phyloP scores from a whole-genome alignment of 2,888 invertebrate species.

The Xanthia icteritia region DNA sequence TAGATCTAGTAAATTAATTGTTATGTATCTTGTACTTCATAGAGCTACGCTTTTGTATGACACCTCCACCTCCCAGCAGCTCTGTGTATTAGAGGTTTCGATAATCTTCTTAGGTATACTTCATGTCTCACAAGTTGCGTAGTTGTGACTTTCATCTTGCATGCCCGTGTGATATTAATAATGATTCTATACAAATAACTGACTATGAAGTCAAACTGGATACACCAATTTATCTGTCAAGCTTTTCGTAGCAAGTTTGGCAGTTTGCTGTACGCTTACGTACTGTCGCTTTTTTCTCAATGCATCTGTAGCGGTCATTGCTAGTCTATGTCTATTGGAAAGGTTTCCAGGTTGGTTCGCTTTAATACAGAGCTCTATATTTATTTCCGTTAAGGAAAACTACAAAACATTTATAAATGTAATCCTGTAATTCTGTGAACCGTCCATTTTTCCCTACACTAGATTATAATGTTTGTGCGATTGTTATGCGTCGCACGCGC shows the following conservation, averaged over 20 bases:
- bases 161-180: not conserved
- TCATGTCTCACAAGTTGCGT: not conserved
- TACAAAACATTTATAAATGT: constrained; percentile 43
- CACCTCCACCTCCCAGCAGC: too few species aligned
- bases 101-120: too few species aligned
- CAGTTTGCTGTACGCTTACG: too few species aligned
- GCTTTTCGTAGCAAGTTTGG: too few species aligned
- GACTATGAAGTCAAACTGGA: too few species aligned
- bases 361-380: not conserved
- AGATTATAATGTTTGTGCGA: constrained; percentile 46
- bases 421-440: constrained; percentile 57
- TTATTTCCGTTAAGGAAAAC: constrained; percentile 59
- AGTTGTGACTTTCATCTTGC: not conserved
- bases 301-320: too few species aligned
- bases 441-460: constrained; percentile 52
- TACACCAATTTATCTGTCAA: not conserved
- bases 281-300: too few species aligned
- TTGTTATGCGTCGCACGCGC: constrained; percentile 56
- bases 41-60: not conserved
- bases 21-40: not conserved
- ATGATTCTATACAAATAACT: too few species aligned
- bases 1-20: not conserved
- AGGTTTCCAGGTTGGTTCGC: too few species aligned
- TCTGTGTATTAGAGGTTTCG: not conserved
- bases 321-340: not conserved